phyloP scores from a whole-genome alignment of 2,888 invertebrate species.

The Aleiodes leptofemur region DNA sequence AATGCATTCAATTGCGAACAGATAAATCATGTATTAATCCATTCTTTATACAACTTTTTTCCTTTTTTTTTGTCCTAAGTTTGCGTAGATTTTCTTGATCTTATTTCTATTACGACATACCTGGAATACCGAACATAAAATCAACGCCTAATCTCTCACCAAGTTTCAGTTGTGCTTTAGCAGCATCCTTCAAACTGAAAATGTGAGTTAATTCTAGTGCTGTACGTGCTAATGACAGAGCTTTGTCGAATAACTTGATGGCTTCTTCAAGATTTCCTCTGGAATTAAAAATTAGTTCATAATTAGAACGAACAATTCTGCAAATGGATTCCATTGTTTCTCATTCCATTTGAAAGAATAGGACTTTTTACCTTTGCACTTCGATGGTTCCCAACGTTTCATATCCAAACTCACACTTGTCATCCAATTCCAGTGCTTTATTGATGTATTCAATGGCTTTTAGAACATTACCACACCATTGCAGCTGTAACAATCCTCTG shows the following conservation, averaged over 20 bases:
- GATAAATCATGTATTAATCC: constrained; percentile 45
- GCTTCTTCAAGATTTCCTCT: constrained; percentile 90
- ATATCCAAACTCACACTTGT: constrained; percentile 95
- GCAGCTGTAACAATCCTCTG: constrained; percentile 87
- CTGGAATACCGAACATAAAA: constrained; percentile 64
- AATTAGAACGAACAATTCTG: constrained; percentile 39
- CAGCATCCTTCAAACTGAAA: constrained; percentile 92
- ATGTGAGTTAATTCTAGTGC: constrained; percentile 93
- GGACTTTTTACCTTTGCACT: constrained; percentile 81
- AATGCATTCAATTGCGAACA: constrained; percentile 29
- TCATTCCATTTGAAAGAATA: background rate
- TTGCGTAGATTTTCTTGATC: background rate
- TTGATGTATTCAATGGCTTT: constrained; percentile 87
- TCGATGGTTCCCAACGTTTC: constrained; percentile 96
- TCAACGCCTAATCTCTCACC: constrained; percentile 85
- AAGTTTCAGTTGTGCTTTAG: constrained; percentile 90
- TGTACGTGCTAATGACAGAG: constrained; percentile 89
- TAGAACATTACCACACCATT: constrained; percentile 90
- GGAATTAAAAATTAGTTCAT: constrained; percentile 68
- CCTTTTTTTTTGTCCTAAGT: background rate
- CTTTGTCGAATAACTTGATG: constrained; percentile 91
- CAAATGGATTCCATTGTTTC: too few species aligned
- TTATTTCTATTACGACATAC: constrained; percentile 50
- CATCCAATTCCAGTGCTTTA: constrained; percentile 90
- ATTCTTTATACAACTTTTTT: constrained; percentile 38